These are phyloP conservation scores for Heliconius aoede DNA, from an alignment of 2,888 invertebrate genomes.

Conservation along the genomic window DNA sequence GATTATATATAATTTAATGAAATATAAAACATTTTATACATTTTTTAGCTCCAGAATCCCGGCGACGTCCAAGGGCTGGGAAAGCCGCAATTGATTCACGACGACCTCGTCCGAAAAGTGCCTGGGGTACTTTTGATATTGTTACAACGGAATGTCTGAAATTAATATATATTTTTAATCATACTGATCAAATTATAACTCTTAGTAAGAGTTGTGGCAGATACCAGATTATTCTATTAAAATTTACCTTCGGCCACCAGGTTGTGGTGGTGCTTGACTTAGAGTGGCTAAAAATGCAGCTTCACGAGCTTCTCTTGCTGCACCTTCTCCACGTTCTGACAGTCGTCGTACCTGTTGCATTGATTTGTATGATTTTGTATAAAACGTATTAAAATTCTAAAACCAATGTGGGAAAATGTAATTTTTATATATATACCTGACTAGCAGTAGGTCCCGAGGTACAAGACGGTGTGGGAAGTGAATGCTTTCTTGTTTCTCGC, in stretches of 20 bases:
- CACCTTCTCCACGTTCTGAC: slow-evolving; percentile 91
- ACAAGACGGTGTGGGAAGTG: slow-evolving; percentile 92
- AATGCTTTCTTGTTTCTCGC: slow-evolving; percentile 91
- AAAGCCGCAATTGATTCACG: slow-evolving; percentile 93
- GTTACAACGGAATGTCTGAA: slow-evolving; percentile 92
- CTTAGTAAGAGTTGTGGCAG: neutral
- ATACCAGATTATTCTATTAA: neutral
- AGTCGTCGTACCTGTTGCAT: slow-evolving; percentile 86
- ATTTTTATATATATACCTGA: slow-evolving; percentile 81
- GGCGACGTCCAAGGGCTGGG: slow-evolving; percentile 82
- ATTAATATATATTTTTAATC: slow-evolving; percentile 42
- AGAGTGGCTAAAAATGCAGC: slow-evolving; percentile 93
- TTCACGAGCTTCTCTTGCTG: slow-evolving; percentile 90
- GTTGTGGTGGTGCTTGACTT: slow-evolving; percentile 88
- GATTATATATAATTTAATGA: neutral
- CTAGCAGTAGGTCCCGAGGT: slow-evolving; percentile 94
- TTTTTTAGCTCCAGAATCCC: slow-evolving; percentile 73
- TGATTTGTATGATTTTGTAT: slow-evolving; percentile 19
- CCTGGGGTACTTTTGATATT: slow-evolving; percentile 91
- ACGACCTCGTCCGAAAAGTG: slow-evolving; percentile 89
- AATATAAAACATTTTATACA: slow-evolving; percentile 59
- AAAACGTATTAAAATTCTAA: neutral
- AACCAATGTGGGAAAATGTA: neutral
- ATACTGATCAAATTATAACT: neutral
- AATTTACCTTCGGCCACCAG: slow-evolving; percentile 86